Evolutionary conservation across 2,888 invertebrate genomes (phyloP).

Genomic region (Orthosia gracilis): DNA sequence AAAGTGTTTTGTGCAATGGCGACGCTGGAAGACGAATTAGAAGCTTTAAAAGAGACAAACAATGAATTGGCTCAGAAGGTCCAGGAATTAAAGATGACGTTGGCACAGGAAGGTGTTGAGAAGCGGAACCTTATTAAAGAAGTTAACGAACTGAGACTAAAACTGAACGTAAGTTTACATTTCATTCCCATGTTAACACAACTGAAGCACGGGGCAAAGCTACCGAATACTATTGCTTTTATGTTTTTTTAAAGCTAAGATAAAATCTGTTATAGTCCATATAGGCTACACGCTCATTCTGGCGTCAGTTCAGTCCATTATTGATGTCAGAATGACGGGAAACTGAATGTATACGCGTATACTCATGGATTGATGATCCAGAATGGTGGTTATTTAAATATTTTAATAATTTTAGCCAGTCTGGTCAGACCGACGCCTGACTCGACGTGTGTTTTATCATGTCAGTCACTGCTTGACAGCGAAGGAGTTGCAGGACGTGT

Average conservation of each 20-base stretch:
- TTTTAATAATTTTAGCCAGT: no score
- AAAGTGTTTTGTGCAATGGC: conserved; percentile 70
- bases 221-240: background rate
- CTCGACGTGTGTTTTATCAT: no score
- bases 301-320: no score
- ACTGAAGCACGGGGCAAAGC: background rate
- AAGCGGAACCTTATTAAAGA: conserved; percentile 86
- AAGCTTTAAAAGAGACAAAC: conserved; percentile 82
- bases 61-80: conserved; percentile 84
- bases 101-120: conserved; percentile 83
- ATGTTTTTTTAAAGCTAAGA: background rate
- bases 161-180: conserved; percentile 82
- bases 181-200: background rate
- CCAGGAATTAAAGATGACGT: conserved; percentile 85
- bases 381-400: no score
- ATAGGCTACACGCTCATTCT: no score
- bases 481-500: no score
- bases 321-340: no score
- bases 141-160: conserved; percentile 83
- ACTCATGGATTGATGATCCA: no score
- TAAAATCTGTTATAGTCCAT: background rate
- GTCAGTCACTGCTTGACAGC: no score
- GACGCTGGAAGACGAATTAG: conserved; percentile 80
- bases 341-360: no score
- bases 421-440: no score